Percentiles rank a stretch among this genome's conserved stretches.
Conservation (phyloP, 2,888 invertebrate genomes). For the Drosophila imparisetae region DNA sequence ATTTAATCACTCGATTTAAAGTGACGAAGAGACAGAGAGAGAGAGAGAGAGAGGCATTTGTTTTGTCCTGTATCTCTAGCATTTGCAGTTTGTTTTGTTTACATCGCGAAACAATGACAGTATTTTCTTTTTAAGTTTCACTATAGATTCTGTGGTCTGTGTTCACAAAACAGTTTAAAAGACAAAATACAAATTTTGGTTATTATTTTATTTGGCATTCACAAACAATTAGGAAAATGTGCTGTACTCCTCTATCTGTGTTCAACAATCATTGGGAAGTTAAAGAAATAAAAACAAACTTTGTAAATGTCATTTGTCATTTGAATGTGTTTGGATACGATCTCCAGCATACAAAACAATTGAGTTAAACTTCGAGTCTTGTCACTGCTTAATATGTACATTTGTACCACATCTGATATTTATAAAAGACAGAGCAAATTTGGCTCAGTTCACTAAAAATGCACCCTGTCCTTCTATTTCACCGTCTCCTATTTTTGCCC, state of each 20-base stretch:
- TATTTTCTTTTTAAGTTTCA: neutral
- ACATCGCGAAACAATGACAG: neutral
- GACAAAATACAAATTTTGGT: neutral
- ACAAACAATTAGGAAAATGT: neutral
- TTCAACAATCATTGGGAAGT: neutral
- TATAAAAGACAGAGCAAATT: constrained; percentile 1
- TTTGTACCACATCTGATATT: neutral
- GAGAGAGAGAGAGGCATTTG: neutral
- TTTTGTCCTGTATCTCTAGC: neutral
- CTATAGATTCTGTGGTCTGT: neutral
- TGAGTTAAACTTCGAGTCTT: neutral
- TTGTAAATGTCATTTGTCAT: neutral
- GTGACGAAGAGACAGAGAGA: neutral
- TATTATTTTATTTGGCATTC: neutral
- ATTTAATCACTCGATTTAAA: neutral
- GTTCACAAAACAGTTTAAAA: neutral
- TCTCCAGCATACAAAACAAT: neutral
- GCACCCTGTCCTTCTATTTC: neutral
- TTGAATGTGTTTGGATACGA: neutral
- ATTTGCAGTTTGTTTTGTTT: neutral
- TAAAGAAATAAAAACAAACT: neutral
- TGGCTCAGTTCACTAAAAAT: constrained; percentile 7
- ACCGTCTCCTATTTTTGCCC: neutral
- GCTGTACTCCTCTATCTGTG: neutral
- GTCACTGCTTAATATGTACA: neutral